Conservation (phyloP, 2,888 invertebrate species). For the Pseudanteris insignis region DNA sequence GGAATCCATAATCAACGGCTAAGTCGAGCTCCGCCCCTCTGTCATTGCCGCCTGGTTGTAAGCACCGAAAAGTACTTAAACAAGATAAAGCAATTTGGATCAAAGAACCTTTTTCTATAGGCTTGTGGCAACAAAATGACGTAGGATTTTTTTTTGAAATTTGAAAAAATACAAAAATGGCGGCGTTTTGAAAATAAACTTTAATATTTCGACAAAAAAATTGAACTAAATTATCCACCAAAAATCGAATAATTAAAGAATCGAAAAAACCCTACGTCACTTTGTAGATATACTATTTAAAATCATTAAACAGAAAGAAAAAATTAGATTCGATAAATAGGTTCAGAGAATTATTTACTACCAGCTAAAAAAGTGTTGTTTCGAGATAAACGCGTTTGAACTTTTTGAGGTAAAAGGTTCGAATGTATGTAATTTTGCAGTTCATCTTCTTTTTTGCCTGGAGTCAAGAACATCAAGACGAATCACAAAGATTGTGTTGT, state of each 20-base stretch:
- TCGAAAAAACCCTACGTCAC: conserved; percentile 10
- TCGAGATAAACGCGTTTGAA: conserved; percentile 9
- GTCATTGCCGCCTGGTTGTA: conserved; percentile 3
- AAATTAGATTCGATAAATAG: conserved; percentile 12
- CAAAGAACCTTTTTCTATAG: conserved; percentile 1
- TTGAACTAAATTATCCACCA: conserved; percentile 3
- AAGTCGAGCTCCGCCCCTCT: conserved; percentile 7
- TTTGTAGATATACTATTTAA: conserved; percentile 7
- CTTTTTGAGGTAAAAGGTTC: conserved; percentile 19
- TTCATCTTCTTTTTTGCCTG: conserved; percentile 16
- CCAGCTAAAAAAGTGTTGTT: conserved; percentile 11
- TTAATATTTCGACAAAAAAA: conserved; percentile 5
- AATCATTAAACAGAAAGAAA: conserved; percentile 6
- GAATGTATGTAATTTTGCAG: conserved; percentile 20
- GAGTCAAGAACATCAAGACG: conserved; percentile 39
- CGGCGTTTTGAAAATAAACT: conserved; percentile 10
- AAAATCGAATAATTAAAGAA: conserved; percentile 11
- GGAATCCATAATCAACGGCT: conserved; percentile 10
- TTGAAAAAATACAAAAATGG: conserved; percentile 9
- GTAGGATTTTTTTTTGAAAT: conserved; percentile 19
- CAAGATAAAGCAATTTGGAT: conserved; percentile 10
- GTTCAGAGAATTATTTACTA: background rate
- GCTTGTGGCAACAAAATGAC: conserved; percentile 8
- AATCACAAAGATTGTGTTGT: conserved; percentile 34
- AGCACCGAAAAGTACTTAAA: conserved; percentile 10